Base-by-base conservation (phyloP, 2,113 vertebrate species). In the Butorides virescens region DNA sequence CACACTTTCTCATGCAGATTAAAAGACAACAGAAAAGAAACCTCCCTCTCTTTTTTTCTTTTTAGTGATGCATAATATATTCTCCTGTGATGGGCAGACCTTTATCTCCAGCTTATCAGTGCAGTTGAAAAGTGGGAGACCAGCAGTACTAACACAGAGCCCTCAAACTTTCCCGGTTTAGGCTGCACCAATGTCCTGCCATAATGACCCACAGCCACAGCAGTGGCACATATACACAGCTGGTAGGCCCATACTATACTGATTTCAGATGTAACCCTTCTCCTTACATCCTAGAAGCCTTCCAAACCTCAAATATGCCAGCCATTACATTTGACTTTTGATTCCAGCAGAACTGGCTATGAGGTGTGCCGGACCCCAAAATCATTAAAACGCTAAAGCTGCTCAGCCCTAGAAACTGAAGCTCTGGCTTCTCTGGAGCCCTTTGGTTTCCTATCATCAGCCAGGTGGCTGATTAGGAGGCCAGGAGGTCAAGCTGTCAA, bases 61-160 rank as follows among this genome's bases (percentile, higher is more conserved):
- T 78, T 27, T 30, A 52, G 5, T 0, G 0, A n/a, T 29, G 14
- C 56, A 8, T 27, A 78, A 30, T 16, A 30, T 11, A 21, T 37
- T 81, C 17, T 16, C 4, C 5, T 65, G 30, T 36, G 55, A 44
- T 2, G 1, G 39, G 21, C 37, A 92, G 52, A 36, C 73, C 22
- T 86, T 86, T 56, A 37, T 42, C 52, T 53, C 26, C 25, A 55
- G 46, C 59, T 71, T n/a, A 52, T 67, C 37, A 47, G 11, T 20
- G 32, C 27, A 73, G 37, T 49, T 58, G 23, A 66, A 80, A 80
- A 74, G 18, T 29, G 42, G 32, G 42, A 80, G 77, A 56, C 15
- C 20, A 83, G 56, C 15, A 30, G 20, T 15, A 16, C 22, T 25
- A 59, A 26, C 11, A 52, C 30, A 47, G 9, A 81, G 21, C 19